A percentile compares a stretch with the other conserved stretches of the same genome.
Evolutionary conservation across 2,888 invertebrate species (phyloP).

Genomic region (Noctuana brunneofusca): DNA sequence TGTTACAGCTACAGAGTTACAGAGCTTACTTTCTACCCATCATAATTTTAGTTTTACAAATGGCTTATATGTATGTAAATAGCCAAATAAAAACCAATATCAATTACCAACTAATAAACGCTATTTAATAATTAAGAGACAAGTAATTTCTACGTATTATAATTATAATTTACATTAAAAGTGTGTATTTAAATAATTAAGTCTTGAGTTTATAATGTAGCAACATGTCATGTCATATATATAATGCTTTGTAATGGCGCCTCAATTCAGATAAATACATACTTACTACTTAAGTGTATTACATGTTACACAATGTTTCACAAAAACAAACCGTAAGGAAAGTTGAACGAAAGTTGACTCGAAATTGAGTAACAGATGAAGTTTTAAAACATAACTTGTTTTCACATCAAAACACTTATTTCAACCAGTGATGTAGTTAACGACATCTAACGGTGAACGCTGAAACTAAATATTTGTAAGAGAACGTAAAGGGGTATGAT

Average conservation of each 20-base stretch:
- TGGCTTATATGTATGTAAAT: too few species aligned
- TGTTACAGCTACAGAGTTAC: too few species aligned
- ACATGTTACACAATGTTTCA: constrained; percentile 25
- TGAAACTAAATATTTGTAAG: not conserved
- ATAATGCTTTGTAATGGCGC: not conserved
- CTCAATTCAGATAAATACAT: constrained; percentile 1
- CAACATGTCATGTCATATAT: not conserved
- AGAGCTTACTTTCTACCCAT: too few species aligned
- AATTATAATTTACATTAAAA: too few species aligned
- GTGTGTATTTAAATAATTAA: too few species aligned
- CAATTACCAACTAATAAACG: too few species aligned
- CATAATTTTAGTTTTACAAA: too few species aligned
- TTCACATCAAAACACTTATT: constrained; percentile 21
- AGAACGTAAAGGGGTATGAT: too few species aligned
- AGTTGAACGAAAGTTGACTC: constrained; percentile 32
- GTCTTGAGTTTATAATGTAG: too few species aligned
- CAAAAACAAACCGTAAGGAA: constrained; percentile 30
- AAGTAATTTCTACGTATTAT: too few species aligned
- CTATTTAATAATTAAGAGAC: too few species aligned
- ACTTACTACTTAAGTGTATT: not conserved
- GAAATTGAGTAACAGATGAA: constrained; percentile 31
- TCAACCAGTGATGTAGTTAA: not conserved
- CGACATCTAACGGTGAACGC: constrained; percentile 17
- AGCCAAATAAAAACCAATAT: too few species aligned
- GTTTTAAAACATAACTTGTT: constrained; percentile 31